Evolutionary conservation across 35 echinoderm and acorn worm species (phyloP).

Genomic region (Amphiura filiformis): DNA sequence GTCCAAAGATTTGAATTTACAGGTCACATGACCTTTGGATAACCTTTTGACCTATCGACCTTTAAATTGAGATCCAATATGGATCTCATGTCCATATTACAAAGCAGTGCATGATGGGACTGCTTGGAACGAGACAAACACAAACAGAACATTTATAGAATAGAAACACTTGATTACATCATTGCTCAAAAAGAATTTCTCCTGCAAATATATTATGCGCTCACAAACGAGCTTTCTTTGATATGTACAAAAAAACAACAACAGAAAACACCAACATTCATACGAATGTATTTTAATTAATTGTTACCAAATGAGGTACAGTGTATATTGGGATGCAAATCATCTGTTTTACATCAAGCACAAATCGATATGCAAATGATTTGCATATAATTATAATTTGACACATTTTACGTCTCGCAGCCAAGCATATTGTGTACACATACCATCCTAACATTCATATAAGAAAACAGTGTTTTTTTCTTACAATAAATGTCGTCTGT

Average conservation of each 20-base stretch:
- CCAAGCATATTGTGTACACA: background rate
- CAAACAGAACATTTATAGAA: background rate
- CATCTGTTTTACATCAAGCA: background rate
- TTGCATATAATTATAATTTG: background rate
- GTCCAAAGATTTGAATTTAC: background rate
- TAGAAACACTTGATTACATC: slow-evolving; percentile 7
- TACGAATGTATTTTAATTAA: background rate
- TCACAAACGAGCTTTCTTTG: background rate
- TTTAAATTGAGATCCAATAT: background rate
- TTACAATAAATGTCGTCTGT: background rate
- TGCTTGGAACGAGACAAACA: background rate
- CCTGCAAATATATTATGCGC: slow-evolving; percentile 6
- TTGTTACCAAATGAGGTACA: background rate
- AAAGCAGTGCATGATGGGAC: background rate
- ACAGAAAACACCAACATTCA: background rate
- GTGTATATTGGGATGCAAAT: background rate
- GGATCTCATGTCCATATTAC: background rate
- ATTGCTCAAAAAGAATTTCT: background rate
- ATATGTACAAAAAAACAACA: background rate
- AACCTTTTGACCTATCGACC: too few species aligned
- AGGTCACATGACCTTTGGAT: too few species aligned
- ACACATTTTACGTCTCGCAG: background rate
- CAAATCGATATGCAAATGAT: background rate
- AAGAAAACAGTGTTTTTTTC: background rate
- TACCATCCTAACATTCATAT: background rate